Base-by-base conservation (phyloP, 1,140 invertebrate species). In the Thaumatotibia leucotreta region DNA sequence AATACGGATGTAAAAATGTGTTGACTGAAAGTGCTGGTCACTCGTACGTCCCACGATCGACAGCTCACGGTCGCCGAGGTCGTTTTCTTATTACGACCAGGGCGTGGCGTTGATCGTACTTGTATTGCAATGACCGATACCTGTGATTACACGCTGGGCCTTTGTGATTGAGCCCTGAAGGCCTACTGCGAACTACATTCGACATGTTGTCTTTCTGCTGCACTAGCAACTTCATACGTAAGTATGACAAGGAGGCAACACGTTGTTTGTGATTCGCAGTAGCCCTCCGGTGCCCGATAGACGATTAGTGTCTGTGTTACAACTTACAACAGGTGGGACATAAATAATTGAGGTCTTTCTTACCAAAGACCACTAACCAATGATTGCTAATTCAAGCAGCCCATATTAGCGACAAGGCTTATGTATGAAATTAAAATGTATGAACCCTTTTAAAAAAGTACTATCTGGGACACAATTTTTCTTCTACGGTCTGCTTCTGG, bases 1-100 rank as follows among this genome's bases (percentile, higher is more conserved):
- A 45, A 45, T 45, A 58, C 52, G 52, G 52, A 58, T 58, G 27
- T 29, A 58, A 58, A 58, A 31, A 58, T 58, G 52, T 20, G 52
- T 58, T 58, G 52, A 58, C 24, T 58, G 52, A 27, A 58, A 27
- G 23, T 27, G 24, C 52, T 27, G 52, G 52, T 58, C 52, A 27
- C 4, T 27, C 52, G 22, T 20, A 22, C 50, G 50, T 58, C 52
- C 52, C n/a, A 14, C 24, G 52, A 58, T 58, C 52, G 52, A 58
- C 52, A 27, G 52, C 52, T 29, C 52, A 58, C 23, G 52, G 52
- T 3, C 52, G 52, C 1, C 52, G 24, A 58, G 52, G 52, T 29
- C 52, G 52, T 29, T n/a, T 27, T 58, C 52, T 27, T 24, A 54
- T 54, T 54, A 54, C 22, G 10, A 9, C 9, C 49, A 22, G 52